Evolutionary conservation across 1,140 invertebrate genomes (phyloP), one percentile per base, ranked within the genome.

Genomic region (Drosophila burlai): DNA sequence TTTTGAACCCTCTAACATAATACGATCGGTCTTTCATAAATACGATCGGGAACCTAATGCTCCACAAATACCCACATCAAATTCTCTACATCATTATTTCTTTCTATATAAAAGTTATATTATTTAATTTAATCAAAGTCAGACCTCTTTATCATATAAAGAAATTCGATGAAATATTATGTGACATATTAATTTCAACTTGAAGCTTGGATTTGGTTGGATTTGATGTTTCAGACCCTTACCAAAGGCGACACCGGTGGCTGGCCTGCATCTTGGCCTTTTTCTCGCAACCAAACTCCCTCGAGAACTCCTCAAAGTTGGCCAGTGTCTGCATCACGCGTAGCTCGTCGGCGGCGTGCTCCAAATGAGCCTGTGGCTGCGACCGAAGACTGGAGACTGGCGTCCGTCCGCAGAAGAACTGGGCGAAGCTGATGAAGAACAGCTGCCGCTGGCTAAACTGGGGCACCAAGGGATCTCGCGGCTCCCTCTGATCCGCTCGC

Each of bases 201-300:
- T 34, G 34, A 34, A 36, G 34, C 34, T 11, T 36, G 34, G 1
- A 21, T 13, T 11, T 36, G 34, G 1, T 16, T 13, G 18, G 18
- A 15, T 26, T 38, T 21, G 0, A 38, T 10, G 5, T 4, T 29
- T 29, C 31, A 11, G 9, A 21, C 8, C 2, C 10, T 36, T 52
- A 98, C 97, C 97, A 98, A 45, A 98, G 95, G n/a, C 94, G 94
- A 92, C 97, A 98, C 92, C 98, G 97, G 50, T 96, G 95, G 18
- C 91, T 79, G 2, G 97, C 97, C 92, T 98, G 98, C 97, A 98
- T 98, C 47, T 95, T 94, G 47, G 95, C 95, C n/a, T 95, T 83
- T 95, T 38, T 68, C 0, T 95, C 95, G 83, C 97, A 97, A 29
- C 94, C 94, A 79, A 95, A 97, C 4, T 95, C 96, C 64, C 94